Evolutionary conservation across 1,140 invertebrate species (phyloP).

Genomic region (Temnothorax longispinosus): DNA sequence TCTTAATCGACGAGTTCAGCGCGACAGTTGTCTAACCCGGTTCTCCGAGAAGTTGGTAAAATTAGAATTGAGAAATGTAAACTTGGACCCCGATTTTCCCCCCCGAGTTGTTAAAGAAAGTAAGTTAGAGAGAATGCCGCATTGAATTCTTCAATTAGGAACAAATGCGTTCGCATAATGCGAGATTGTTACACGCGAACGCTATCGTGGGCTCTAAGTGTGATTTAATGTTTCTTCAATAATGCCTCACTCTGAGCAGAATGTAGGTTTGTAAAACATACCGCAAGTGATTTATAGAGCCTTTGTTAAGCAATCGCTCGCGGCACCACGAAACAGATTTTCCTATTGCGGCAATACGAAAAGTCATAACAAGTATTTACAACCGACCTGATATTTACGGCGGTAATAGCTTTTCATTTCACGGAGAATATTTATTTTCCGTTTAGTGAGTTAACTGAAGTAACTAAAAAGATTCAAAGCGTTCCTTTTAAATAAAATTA

Average conservation of each 20-base stretch:
- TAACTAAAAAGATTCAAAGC: neutral
- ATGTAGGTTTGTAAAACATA: slow-evolving; percentile 41
- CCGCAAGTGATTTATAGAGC: slow-evolving; percentile 37
- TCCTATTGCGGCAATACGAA: slow-evolving; percentile 31
- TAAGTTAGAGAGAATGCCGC: neutral
- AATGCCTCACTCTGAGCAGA: neutral
- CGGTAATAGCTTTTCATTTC: neutral
- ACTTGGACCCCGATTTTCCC: neutral
- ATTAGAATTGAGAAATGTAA: neutral
- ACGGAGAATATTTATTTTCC: neutral
- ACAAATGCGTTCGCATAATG: slow-evolving; percentile 3
- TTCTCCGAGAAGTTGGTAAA: neutral
- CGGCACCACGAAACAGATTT: slow-evolving; percentile 29
- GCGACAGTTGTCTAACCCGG: neutral
- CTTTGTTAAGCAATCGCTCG: slow-evolving; percentile 42
- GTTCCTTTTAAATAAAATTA: neutral
- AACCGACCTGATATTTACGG: neutral
- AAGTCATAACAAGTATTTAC: slow-evolving; percentile 28
- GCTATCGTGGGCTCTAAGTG: neutral
- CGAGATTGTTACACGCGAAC: neutral
- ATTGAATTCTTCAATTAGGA: neutral
- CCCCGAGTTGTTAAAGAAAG: neutral
- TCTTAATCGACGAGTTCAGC: slow-evolving; percentile 24
- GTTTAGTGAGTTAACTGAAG: neutral
- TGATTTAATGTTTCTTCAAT: slow-evolving; percentile 42